Conservation (phyloP, 1,140 invertebrate species). For the Apolygus lucorum region DNA sequence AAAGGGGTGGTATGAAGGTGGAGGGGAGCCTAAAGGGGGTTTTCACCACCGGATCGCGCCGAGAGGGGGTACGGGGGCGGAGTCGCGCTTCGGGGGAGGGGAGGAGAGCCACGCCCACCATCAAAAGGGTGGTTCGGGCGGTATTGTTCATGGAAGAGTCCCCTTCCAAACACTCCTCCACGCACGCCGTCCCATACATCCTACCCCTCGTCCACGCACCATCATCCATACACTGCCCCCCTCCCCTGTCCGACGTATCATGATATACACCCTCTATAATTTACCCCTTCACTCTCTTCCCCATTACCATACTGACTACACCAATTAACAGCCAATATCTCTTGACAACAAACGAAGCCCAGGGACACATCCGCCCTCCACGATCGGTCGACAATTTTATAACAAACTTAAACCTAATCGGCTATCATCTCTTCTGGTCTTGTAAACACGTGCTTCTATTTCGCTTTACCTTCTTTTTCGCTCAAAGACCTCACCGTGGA, state of each 20-base stretch:
- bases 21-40: conserved; percentile 20
- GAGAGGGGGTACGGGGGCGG: too few relatives aligned
- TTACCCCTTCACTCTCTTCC: background rate
- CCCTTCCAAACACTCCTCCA: background rate
- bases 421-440: background rate
- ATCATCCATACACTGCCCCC: background rate
- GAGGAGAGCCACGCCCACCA: background rate
- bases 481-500: background rate
- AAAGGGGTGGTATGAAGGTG: conserved; percentile 9
- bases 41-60: conserved; percentile 7
- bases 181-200: background rate
- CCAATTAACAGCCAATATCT: conserved; percentile 10
- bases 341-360: conserved; percentile 10
- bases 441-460: background rate
- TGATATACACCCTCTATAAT: conserved; percentile 13
- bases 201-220: background rate
- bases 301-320: conserved; percentile 15
- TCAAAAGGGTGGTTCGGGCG: background rate
- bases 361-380: background rate
- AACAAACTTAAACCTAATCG: conserved; percentile 11
- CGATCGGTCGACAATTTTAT: conserved; percentile 6
- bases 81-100: too few relatives aligned
- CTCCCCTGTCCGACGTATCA: too few relatives aligned
- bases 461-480: background rate
- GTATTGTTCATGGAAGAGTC: background rate